phyloP scores from a whole-genome alignment of 92 coral and sea anemone genomes.

The Siderastrea siderea region DNA sequence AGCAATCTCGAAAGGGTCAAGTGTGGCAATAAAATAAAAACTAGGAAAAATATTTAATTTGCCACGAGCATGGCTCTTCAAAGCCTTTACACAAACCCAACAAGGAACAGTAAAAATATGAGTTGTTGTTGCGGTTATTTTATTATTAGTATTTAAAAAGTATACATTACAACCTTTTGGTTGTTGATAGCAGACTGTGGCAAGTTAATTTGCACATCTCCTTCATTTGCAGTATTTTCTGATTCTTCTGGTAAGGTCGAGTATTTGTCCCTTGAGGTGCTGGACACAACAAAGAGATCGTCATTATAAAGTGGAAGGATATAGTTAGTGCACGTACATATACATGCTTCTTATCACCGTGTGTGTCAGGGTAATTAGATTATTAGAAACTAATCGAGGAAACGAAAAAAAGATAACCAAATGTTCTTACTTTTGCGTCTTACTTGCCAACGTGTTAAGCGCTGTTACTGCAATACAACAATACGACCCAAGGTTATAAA shows the following conservation, averaged over 20 bases:
- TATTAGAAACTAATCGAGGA: neutral
- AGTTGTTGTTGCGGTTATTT: no score
- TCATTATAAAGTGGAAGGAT: neutral
- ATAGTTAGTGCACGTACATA: neutral
- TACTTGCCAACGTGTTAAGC: neutral
- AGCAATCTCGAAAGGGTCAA: no score
- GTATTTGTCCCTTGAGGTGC: neutral
- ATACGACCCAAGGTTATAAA: neutral
- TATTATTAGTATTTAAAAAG: neutral
- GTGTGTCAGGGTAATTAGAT: no score
- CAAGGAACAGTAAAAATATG: no score
- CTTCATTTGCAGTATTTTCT: neutral
- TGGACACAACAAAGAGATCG: neutral
- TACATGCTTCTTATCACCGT: neutral
- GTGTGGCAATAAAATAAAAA: no score
- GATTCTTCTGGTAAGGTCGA: neutral
- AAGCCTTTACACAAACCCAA: no score
- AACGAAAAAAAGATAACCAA: neutral
- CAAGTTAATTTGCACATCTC: neutral
- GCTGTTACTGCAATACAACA: conserved; percentile 23
- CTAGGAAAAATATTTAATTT: no score
- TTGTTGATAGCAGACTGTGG: neutral
- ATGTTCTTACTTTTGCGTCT: conserved; percentile 5
- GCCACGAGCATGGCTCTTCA: no score
- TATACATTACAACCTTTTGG: neutral